Base-by-base conservation (phyloP, 2,797 vertebrate genomes). In the Denticeps clupeoides region DNA sequence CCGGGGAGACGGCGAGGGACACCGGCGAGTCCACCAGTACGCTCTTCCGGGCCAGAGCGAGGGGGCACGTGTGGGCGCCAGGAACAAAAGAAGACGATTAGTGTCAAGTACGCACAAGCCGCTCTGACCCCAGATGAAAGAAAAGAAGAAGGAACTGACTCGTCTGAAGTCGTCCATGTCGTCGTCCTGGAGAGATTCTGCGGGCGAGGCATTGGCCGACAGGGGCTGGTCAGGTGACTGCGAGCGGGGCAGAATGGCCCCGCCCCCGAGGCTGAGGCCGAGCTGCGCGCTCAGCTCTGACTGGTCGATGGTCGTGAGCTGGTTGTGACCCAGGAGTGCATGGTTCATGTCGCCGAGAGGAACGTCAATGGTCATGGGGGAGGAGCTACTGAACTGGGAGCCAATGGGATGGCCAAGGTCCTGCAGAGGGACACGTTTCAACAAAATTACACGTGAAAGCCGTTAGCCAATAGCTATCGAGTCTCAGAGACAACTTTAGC, bases 231-330 rank as follows among this genome's bases (percentile, higher is more conserved):
- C 85, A 1, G 89, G 88, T 0, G 90, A 90, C 67, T 82, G 82
- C 1, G 72, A 59, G 27, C 74, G 82, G 1, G 81, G 77, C 28
- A 91, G 38, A 32, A 89, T 86, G 51, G 76, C 71, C 7, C 83
- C 79, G 1, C 83, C 84, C 2, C 88, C 89, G 44, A 93, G 58
- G 42, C 85, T 85, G 4, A 94, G 82, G 5, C 90, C 90, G 51
- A 94, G 84, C 27, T 94, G 90, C 18, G 85, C 78, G 27, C 87
- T 90, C 59, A 94, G 85, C 72, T 94, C 90, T 0, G 90, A 90
- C 16, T 93, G 90, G 77, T 94, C 91, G 16, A 94, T 94, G 23
- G 91, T 93, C 62, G 89, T 92, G 56, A 93, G 72, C 64, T 89
- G 87, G 69, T 70, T 83, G 55, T 89, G 87, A 1, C 83, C 83